Evolutionary conservation across 2,888 invertebrate genomes (phyloP).

Genomic region (Cryptocephalus moraei): DNA sequence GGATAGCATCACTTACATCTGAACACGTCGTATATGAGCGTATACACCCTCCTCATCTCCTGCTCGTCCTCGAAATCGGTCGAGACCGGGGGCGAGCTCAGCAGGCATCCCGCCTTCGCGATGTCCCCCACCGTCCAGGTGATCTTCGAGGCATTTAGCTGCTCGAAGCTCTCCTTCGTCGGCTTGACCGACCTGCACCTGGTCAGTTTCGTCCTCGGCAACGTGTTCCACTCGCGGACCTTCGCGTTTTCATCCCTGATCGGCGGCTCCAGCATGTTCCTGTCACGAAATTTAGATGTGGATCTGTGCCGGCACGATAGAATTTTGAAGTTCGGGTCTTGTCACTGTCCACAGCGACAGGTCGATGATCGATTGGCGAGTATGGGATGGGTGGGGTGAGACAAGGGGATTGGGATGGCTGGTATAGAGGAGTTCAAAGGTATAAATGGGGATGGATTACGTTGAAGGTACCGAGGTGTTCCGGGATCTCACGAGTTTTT

Average conservation of each 20-base stretch:
- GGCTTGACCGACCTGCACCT: constrained; percentile 2
- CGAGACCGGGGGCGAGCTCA: constrained; percentile 41
- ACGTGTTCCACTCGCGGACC: constrained; percentile 34
- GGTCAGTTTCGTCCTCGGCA: constrained; percentile 20
- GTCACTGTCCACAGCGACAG: too few species aligned
- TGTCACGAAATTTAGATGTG: constrained; percentile 1
- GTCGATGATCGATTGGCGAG: too few species aligned
- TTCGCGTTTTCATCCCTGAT: constrained; percentile 20
- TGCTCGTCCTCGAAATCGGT: constrained; percentile 53
- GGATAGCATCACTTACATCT: constrained; percentile 49
- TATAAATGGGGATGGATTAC: too few species aligned
- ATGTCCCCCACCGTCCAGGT: constrained; percentile 40
- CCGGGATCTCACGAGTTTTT: too few species aligned
- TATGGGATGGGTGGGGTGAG: too few species aligned
- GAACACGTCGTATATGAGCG: constrained; percentile 63
- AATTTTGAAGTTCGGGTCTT: too few species aligned
- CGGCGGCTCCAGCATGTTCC: constrained; percentile 15
- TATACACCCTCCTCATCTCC: constrained; percentile 63
- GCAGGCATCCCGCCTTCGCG: constrained; percentile 46
- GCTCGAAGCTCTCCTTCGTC: constrained; percentile 3
- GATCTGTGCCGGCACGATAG: too few species aligned
- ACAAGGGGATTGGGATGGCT: too few species aligned
- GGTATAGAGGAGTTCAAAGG: too few species aligned
- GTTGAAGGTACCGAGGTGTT: too few species aligned
- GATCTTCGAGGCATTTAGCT: constrained; percentile 11